phyloP scores from a whole-genome alignment of 2,113 vertebrate species.

The Psilopsiagon aurifrons region DNA sequence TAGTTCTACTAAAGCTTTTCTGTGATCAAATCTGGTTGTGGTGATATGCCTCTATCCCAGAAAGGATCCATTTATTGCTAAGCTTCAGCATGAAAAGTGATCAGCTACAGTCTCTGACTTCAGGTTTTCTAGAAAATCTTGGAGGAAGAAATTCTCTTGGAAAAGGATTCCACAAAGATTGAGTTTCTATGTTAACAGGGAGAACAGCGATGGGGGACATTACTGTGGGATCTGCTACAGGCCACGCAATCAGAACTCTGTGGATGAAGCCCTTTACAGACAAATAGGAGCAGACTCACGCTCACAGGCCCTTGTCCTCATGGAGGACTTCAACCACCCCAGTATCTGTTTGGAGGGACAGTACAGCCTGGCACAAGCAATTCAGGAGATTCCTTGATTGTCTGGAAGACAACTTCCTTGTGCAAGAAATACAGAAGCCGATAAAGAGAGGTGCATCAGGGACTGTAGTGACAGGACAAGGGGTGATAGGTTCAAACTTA shows the following conservation, averaged over 20 bases:
- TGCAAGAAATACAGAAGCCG: not conserved
- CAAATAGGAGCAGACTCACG: not conserved
- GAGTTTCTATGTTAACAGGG: not conserved
- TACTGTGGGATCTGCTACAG: not conserved
- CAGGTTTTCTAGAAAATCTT: not conserved
- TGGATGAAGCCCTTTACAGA: not conserved
- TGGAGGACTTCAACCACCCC: not conserved
- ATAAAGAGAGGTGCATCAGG: not conserved
- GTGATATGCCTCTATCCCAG: not conserved
- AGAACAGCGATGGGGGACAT: not conserved
- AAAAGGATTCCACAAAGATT: not conserved
- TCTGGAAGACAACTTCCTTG: not conserved
- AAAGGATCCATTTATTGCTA: not conserved
- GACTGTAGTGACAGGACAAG: not conserved
- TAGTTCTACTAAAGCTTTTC: slow-evolving; percentile 20
- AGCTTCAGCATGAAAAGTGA: slow-evolving; percentile 8
- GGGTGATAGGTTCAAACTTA: not conserved
- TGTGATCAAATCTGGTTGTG: not conserved
- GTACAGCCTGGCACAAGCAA: not conserved
- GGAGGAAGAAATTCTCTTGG: not conserved
- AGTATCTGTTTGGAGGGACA: not conserved
- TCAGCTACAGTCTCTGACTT: not conserved
- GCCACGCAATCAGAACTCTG: not conserved
- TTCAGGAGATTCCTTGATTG: not conserved
- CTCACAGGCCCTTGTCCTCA: not conserved